Evolutionary conservation across 2,113 vertebrate species (phyloP).

Genomic region (Oostethus manadensis): DNA sequence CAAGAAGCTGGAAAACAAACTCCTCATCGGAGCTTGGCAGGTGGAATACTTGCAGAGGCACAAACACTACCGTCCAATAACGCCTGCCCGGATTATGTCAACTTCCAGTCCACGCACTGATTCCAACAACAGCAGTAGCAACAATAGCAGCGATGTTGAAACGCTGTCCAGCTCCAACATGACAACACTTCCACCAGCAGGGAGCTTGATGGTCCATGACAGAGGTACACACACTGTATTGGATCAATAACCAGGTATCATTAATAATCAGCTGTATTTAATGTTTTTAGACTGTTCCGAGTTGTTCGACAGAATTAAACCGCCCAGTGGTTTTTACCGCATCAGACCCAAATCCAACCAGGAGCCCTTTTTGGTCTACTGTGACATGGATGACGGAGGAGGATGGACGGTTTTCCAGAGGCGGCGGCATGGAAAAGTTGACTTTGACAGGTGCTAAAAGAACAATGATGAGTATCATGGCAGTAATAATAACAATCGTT

Average conservation of each 20-base stretch:
- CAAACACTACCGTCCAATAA: slow-evolving; percentile 57
- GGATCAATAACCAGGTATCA: background rate
- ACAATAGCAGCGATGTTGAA: slow-evolving; percentile 22
- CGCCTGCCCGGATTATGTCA: slow-evolving; percentile 5
- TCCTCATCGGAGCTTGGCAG: slow-evolving; percentile 72
- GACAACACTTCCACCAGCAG: slow-evolving; percentile 61
- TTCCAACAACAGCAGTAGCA: slow-evolving; percentile 28
- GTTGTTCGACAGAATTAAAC: slow-evolving; percentile 69
- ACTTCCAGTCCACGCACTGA: slow-evolving; percentile 13
- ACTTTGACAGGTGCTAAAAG: slow-evolving; percentile 77
- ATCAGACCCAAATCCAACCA: slow-evolving; percentile 68
- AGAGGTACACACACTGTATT: slow-evolving; percentile 64
- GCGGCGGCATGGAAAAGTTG: slow-evolving; percentile 78
- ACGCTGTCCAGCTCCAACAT: slow-evolving; percentile 13
- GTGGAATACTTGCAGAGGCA: slow-evolving; percentile 73
- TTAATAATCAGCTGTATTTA: background rate
- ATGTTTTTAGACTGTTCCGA: slow-evolving; percentile 77
- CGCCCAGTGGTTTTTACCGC: slow-evolving; percentile 77
- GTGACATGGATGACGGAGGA: slow-evolving; percentile 86
- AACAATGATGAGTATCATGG: background rate
- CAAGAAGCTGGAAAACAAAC: slow-evolving; percentile 70
- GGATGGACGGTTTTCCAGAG: slow-evolving; percentile 88
- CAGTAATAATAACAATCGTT: background rate
- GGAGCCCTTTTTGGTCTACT: slow-evolving; percentile 82
- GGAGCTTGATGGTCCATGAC: slow-evolving; percentile 80